phyloP scores from a whole-genome alignment of 2,113 vertebrate species.

The Aphyosemion australe region DNA sequence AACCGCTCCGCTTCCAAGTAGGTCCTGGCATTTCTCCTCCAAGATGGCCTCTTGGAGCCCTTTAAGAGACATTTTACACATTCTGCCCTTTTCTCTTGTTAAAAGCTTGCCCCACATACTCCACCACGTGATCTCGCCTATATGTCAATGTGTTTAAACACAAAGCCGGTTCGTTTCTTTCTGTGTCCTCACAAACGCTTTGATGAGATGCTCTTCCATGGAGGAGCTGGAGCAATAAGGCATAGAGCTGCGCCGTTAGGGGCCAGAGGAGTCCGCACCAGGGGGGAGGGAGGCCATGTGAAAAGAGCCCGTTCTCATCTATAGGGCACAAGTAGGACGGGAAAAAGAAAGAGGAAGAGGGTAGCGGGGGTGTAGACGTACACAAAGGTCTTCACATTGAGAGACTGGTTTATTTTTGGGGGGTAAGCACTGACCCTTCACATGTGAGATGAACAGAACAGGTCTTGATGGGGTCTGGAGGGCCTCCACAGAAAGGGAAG shows the following conservation, averaged over 20 bases:
- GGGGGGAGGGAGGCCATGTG: slow-evolving; percentile 60
- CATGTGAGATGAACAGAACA: slow-evolving; percentile 72
- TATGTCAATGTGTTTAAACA: slow-evolving; percentile 60
- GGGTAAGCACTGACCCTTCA: slow-evolving; percentile 69
- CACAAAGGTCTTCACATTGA: slow-evolving; percentile 76
- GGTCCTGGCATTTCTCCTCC: slow-evolving; percentile 43
- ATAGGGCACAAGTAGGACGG: slow-evolving; percentile 64
- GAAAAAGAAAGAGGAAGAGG: slow-evolving; percentile 27
- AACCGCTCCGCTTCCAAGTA: slow-evolving; percentile 37
- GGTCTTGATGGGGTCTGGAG: slow-evolving; percentile 63
- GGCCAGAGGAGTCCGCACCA: slow-evolving; percentile 61
- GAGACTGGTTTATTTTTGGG: slow-evolving; percentile 70
- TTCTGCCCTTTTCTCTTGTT: slow-evolving; percentile 60
- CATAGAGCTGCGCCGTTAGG: slow-evolving; percentile 67
- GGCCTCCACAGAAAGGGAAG: slow-evolving; percentile 56
- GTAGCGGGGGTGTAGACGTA: slow-evolving; percentile 48
- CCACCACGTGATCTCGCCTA: slow-evolving; percentile 61
- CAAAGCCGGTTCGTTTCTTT: slow-evolving; percentile 67
- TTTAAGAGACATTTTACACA: slow-evolving; percentile 59
- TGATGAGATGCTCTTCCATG: slow-evolving; percentile 52
- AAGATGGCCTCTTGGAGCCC: slow-evolving; percentile 44
- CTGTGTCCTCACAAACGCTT: slow-evolving; percentile 61
- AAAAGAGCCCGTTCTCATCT: slow-evolving; percentile 70
- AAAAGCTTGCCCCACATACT: slow-evolving; percentile 50
- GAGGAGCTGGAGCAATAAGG: slow-evolving; percentile 67